Evolutionary conservation across 1,140 invertebrate genomes (phyloP).

Genomic region (Drosophila simulans): DNA sequence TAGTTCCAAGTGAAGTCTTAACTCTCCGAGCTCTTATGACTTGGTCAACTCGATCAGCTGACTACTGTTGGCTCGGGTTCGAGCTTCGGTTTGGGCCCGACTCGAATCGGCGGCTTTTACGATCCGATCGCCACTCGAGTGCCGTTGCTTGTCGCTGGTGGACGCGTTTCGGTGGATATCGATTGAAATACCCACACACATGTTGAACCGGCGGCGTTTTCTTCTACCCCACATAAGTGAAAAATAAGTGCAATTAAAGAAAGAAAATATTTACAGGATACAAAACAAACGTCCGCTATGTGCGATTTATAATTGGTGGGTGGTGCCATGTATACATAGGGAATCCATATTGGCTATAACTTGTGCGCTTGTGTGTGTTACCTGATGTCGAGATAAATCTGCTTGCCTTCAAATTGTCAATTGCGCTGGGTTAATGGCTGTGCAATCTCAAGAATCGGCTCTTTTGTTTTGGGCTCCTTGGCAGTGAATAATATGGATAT

Average conservation of each 20-base stretch:
- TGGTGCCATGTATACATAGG: neutral
- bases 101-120: neutral
- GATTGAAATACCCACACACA: neutral
- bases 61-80: conserved; percentile 3
- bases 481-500: conserved; percentile 41
- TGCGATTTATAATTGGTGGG: conserved; percentile 5
- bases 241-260: neutral
- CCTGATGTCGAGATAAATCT: conserved; percentile 46
- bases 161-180: conserved; percentile 37
- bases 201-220: neutral
- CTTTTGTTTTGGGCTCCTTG: conserved; percentile 47
- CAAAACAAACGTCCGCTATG: neutral
- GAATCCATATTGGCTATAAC: neutral
- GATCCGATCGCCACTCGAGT: conserved; percentile 50
- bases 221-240: neutral
- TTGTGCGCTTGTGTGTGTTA: conserved; percentile 4
- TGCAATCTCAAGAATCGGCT: conserved; percentile 56
- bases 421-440: conserved; percentile 42
- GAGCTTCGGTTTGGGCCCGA: conserved; percentile 9
- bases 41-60: conserved; percentile 4
- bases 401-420: conserved; percentile 65
- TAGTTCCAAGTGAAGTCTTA: neutral
- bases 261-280: neutral
- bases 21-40: neutral
- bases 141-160: conserved; percentile 28